phyloP scores from a whole-genome alignment of 2,113 vertebrate species.

The Merops nubicus region DNA sequence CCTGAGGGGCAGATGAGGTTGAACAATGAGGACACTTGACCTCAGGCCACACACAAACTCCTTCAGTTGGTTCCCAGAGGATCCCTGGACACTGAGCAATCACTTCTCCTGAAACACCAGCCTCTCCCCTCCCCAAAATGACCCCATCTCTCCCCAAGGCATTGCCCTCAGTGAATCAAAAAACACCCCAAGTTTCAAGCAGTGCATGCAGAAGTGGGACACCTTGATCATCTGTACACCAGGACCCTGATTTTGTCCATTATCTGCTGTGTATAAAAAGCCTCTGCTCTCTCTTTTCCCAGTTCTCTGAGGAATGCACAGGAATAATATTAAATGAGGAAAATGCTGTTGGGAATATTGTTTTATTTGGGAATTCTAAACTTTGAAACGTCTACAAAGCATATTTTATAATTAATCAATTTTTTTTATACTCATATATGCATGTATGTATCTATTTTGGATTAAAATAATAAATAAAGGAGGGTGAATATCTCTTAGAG shows the following conservation, averaged over 20 bases:
- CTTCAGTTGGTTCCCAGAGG: background rate
- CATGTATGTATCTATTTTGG: background rate
- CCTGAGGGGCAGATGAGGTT: background rate
- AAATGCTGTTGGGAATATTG: slow-evolving; percentile 39
- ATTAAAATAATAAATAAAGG: background rate
- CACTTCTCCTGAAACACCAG: background rate
- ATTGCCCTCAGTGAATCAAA: background rate
- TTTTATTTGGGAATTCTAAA: slow-evolving; percentile 41
- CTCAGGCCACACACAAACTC: slow-evolving; percentile 39
- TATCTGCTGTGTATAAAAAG: background rate
- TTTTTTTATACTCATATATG: background rate
- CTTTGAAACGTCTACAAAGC: background rate
- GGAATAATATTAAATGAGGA: slow-evolving; percentile 31
- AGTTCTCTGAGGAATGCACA: slow-evolving; percentile 4
- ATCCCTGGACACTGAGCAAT: background rate
- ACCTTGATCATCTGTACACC: background rate
- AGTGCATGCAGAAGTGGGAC: slow-evolving; percentile 6
- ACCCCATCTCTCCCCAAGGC: background rate
- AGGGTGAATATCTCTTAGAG: background rate
- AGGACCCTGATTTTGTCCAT: slow-evolving; percentile 42
- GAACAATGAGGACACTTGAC: background rate
- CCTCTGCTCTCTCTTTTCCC: slow-evolving; percentile 29
- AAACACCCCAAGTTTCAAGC: background rate
- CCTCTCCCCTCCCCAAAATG: background rate
- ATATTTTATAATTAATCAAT: background rate